Conservation (phyloP, 2,113 vertebrate species). For the Otolemur garnettii region DNA sequence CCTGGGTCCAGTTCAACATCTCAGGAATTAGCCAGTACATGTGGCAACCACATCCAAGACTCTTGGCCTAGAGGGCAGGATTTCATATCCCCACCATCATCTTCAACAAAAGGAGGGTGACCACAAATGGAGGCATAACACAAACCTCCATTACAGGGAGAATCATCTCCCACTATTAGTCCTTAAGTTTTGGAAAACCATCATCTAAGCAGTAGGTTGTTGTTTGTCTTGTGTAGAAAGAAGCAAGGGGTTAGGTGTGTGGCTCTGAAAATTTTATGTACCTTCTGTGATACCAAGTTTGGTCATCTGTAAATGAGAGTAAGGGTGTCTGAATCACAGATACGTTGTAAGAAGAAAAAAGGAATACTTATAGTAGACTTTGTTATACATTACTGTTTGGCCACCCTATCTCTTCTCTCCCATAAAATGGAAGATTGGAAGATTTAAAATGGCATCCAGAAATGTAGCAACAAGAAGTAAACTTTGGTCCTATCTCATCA, state of each 20-base stretch:
- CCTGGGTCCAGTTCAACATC: background rate
- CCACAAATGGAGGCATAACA: background rate
- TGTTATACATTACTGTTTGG: background rate
- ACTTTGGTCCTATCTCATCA: background rate
- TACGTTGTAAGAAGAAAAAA: background rate
- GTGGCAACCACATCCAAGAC: too few species aligned
- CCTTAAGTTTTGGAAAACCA: background rate
- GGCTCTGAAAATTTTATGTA: background rate
- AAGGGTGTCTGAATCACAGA: background rate
- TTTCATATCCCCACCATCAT: background rate
- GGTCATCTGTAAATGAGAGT: background rate
- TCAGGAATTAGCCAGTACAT: background rate
- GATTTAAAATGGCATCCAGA: background rate
- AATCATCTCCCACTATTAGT: background rate
- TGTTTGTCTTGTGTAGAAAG: background rate
- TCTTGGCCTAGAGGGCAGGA: background rate
- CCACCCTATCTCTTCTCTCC: background rate
- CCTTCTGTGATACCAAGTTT: background rate
- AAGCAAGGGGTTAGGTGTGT: background rate
- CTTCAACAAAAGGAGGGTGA: background rate
- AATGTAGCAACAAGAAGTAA: background rate
- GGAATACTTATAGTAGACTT: background rate
- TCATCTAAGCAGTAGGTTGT: background rate
- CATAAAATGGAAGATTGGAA: background rate
- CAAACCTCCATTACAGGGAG: background rate